phyloP scores from a whole-genome alignment of 1,140 invertebrate species.

The Trypoxylus dichotomus region DNA sequence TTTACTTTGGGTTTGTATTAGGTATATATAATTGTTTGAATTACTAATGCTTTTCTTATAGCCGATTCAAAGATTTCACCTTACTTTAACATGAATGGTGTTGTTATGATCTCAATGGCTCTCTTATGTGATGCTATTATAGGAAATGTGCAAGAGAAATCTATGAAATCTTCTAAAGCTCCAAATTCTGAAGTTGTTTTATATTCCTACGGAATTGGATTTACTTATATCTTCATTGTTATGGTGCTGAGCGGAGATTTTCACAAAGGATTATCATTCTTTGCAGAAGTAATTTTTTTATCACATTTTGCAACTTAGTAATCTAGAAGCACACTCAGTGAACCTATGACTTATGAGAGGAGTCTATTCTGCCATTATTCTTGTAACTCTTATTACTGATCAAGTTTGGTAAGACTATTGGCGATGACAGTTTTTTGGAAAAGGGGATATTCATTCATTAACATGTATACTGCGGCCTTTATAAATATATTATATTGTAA shows the following conservation, averaged over 20 bases:
- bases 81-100: slow-evolving; percentile 80
- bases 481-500: too few relatives aligned
- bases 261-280: slow-evolving; percentile 74
- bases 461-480: too few relatives aligned
- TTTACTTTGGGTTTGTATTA: slow-evolving; percentile 72
- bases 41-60: slow-evolving; percentile 52
- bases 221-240: slow-evolving; percentile 80
- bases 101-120: slow-evolving; percentile 84
- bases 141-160: slow-evolving; percentile 95
- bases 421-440: too few relatives aligned
- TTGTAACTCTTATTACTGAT: too few relatives aligned
- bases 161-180: slow-evolving; percentile 81
- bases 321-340: too few relatives aligned
- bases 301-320: too few relatives aligned
- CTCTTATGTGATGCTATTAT: slow-evolving; percentile 91
- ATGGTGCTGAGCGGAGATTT: slow-evolving; percentile 76
- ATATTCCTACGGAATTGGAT: slow-evolving; percentile 90
- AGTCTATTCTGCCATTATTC: too few relatives aligned
- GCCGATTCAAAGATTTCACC: slow-evolving; percentile 90
- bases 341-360: too few relatives aligned
- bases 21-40: slow-evolving; percentile 12
- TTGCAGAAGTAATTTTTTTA: slow-evolving; percentile 66
- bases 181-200: slow-evolving; percentile 90
- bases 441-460: too few relatives aligned
- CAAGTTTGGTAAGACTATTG: too few relatives aligned